Evolutionary conservation across 2,797 vertebrate genomes (phyloP).

Genomic region (Spinibarbus caldwelli): DNA sequence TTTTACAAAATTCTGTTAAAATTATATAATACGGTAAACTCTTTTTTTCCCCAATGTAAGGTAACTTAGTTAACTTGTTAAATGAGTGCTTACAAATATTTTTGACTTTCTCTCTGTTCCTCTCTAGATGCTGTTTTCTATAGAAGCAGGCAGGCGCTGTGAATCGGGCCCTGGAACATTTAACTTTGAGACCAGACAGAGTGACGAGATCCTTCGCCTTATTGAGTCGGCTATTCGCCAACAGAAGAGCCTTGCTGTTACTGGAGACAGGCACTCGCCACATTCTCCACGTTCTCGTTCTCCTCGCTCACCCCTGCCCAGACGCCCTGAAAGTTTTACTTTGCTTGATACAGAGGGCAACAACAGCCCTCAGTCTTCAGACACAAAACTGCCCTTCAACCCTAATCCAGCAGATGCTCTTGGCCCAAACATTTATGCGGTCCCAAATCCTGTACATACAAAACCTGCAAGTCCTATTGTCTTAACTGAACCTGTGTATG

Average conservation of each 20-base stretch:
- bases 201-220: conserved; percentile 84
- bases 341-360: conserved; percentile 47
- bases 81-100: background rate
- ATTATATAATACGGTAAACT: background rate
- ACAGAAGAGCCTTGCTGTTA: conserved; percentile 71
- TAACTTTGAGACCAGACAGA: conserved; percentile 89
- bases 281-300: conserved; percentile 60
- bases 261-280: conserved; percentile 29
- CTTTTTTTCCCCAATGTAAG: too few relatives aligned
- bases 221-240: conserved; percentile 86
- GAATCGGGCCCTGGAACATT: conserved; percentile 91
- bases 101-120: background rate
- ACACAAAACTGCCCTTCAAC: conserved; percentile 61
- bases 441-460: conserved; percentile 56
- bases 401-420: conserved; percentile 71
- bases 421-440: conserved; percentile 66
- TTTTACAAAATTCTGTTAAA: background rate
- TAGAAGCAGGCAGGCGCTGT: conserved; percentile 93
- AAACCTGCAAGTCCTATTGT: conserved; percentile 27
- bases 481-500: conserved; percentile 31
- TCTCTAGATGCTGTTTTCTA: conserved; percentile 84
- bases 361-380: conserved; percentile 19
- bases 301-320: conserved; percentile 73
- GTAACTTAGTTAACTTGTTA: background rate
- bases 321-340: conserved; percentile 50